Evolutionary conservation across 2,113 vertebrate genomes (phyloP).

Genomic region (Indri indri): DNA sequence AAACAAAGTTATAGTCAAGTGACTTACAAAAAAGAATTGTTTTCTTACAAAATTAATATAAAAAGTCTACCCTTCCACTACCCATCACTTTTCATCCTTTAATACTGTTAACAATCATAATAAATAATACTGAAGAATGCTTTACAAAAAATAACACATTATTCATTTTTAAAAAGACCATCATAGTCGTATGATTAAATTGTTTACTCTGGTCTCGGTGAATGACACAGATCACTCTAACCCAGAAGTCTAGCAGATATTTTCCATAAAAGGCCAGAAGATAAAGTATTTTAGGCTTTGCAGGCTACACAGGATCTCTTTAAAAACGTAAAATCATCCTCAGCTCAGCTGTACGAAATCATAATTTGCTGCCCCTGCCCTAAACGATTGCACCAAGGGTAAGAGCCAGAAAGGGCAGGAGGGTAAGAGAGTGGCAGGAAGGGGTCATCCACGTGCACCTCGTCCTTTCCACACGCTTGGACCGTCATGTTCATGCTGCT

Average conservation of each 20-base stretch:
- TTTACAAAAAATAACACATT: conserved; percentile 1
- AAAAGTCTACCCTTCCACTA: not conserved
- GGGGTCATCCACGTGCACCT: no score
- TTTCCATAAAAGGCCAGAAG: not conserved
- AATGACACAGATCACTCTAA: not conserved
- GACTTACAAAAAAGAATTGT: conserved; percentile 3
- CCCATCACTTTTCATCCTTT: not conserved
- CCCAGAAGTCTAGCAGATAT: not conserved
- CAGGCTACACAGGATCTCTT: not conserved
- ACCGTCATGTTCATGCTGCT: not conserved
- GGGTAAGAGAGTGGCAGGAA: not conserved
- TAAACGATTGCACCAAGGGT: not conserved
- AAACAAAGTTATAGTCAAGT: not conserved
- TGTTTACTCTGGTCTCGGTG: not conserved
- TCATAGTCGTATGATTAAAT: not conserved
- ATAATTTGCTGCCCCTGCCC: not conserved
- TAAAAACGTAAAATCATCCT: conserved; percentile 27
- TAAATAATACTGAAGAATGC: conserved; percentile 2
- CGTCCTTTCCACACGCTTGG: not conserved
- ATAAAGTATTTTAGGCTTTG: conserved; percentile 26
- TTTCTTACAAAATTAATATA: not conserved
- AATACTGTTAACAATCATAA: not conserved
- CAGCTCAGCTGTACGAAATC: not conserved
- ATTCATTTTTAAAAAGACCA: not conserved
- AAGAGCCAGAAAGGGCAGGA: not conserved